Percentiles rank a stretch among this genome's conserved stretches.
phyloP scores from a whole-genome alignment of 1,140 invertebrate genomes.

The Drosophila dunni region DNA sequence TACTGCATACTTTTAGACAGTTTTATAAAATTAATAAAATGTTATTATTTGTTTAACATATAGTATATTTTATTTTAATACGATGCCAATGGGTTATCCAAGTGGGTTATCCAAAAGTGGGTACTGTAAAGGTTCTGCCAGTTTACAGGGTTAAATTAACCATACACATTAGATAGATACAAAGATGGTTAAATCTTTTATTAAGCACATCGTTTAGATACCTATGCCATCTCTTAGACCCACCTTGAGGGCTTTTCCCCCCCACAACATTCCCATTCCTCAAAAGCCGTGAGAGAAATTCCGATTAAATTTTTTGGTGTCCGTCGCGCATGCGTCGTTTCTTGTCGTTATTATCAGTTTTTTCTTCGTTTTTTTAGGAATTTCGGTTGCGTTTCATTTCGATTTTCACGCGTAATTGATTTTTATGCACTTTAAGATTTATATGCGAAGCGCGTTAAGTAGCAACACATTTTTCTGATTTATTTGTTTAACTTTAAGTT shows the following conservation, averaged over 20 bases:
- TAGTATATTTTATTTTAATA: too few species aligned
- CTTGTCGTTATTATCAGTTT: slow-evolving; percentile 7
- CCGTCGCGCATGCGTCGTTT: slow-evolving; percentile 36
- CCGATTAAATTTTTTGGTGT: background rate
- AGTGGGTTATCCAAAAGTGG: too few species aligned
- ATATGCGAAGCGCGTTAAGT: slow-evolving; percentile 69
- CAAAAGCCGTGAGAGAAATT: slow-evolving; percentile 15
- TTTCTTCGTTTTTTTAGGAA: slow-evolving; percentile 11
- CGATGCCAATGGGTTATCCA: too few species aligned
- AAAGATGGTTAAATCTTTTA: too few species aligned
- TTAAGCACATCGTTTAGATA: too few species aligned
- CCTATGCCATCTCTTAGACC: background rate
- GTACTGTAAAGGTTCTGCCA: too few species aligned
- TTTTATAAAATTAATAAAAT: too few species aligned
- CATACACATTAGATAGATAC: too few species aligned
- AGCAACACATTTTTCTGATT: slow-evolving; percentile 49
- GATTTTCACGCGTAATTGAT: slow-evolving; percentile 80
- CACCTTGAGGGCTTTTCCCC: background rate
- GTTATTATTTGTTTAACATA: too few species aligned
- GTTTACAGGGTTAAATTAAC: too few species aligned
- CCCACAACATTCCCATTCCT: background rate
- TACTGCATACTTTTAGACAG: too few species aligned
- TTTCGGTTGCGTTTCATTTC: slow-evolving; percentile 30
- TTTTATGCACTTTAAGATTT: slow-evolving; percentile 68
- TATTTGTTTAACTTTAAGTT: background rate